These are phyloP conservation scores for Caenorhabditis wallacei DNA, from an alignment of 2,888 invertebrate species.

Conservation along the genomic window DNA sequence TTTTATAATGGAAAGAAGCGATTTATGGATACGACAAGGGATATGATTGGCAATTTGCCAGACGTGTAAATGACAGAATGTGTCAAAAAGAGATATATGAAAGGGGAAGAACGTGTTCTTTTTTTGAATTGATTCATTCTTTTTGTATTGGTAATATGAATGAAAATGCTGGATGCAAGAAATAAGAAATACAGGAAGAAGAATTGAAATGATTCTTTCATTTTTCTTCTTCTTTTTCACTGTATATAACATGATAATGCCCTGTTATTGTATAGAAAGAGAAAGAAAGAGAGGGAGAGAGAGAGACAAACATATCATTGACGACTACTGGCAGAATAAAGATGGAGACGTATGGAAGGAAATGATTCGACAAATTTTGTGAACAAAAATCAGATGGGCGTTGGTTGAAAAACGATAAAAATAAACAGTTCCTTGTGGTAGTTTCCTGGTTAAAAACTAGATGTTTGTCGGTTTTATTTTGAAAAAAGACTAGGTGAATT, in stretches of 20 bases:
- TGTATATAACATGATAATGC: constrained; percentile 53
- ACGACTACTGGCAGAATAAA: constrained; percentile 32
- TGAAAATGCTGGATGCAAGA: not conserved
- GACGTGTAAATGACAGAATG: constrained; percentile 12
- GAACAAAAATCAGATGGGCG: constrained; percentile 18
- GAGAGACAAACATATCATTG: constrained; percentile 27
- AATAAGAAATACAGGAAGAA: constrained; percentile 42
- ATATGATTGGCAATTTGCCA: constrained; percentile 17
- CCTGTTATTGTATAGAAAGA: constrained; percentile 26
- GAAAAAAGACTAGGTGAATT: not conserved
- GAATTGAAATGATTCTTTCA: constrained; percentile 10
- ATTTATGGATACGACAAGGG: constrained; percentile 9
- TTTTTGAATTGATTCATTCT: constrained; percentile 9
- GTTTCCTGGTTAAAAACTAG: not conserved
- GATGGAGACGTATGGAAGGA: constrained; percentile 3
- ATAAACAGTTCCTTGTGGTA: constrained; percentile 6
- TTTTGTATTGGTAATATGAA: not conserved
- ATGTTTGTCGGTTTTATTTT: not conserved
- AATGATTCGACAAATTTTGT: constrained; percentile 16
- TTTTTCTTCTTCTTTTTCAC: not conserved
- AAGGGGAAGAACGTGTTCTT: not conserved
- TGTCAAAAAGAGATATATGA: constrained; percentile 12
- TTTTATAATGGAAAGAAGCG: constrained; percentile 5
- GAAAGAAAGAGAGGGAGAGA: constrained; percentile 33
- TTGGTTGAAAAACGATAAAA: constrained; percentile 2